These are phyloP conservation scores for Strigamia crassipes DNA, from an alignment of 2,888 invertebrate genomes.

Conservation along the genomic window DNA sequence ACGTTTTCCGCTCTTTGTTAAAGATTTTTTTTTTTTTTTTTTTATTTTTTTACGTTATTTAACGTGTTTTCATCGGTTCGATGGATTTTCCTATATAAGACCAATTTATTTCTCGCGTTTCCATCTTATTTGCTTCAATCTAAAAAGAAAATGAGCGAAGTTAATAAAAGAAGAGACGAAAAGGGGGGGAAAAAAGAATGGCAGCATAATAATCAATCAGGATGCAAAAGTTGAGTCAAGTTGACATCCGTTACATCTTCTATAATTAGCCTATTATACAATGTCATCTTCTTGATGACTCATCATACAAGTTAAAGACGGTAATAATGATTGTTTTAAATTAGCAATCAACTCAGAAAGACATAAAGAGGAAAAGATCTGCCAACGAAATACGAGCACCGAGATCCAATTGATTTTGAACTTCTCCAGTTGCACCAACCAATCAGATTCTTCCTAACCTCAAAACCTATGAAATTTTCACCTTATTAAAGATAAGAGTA, in stretches of 20 bases:
- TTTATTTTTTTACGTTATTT: no score
- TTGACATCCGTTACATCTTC: conserved; percentile 6
- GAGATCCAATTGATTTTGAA: neutral
- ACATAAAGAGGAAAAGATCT: neutral
- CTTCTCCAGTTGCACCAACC: neutral
- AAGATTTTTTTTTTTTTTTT: no score
- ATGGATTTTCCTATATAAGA: neutral
- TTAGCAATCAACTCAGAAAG: conserved; percentile 10
- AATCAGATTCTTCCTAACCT: neutral
- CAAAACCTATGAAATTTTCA: conserved; percentile 22
- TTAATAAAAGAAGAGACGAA: neutral
- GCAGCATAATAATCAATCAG: conserved; percentile 6
- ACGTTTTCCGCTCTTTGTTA: no score
- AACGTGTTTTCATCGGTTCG: neutral
- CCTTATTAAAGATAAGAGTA: neutral
- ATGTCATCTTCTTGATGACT: conserved; percentile 26
- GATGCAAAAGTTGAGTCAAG: neutral
- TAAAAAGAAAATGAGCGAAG: neutral
- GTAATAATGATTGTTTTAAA: conserved; percentile 38
- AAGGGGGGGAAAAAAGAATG: neutral
- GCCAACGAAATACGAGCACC: conserved; percentile 1
- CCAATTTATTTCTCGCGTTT: neutral
- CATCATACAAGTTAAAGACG: conserved; percentile 35
- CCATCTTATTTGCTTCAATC: neutral
- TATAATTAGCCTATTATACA: conserved; percentile 38